Base-by-base conservation (phyloP, 2,888 invertebrate species). In the Hirudinaria manillensis region DNA sequence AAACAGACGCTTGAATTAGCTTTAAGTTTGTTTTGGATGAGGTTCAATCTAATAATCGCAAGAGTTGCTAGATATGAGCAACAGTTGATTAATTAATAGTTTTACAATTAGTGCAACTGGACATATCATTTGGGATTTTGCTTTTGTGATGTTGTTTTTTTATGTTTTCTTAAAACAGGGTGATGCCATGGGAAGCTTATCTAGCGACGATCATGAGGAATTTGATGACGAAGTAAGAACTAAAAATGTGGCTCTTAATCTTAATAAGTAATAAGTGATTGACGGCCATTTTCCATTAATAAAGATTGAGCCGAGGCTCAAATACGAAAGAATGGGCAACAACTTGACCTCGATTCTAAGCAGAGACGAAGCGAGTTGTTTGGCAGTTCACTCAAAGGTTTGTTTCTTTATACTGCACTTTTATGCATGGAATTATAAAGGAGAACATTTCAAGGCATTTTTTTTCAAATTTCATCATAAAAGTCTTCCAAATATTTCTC, bases 341-440 rank as follows among this genome's bases (percentile, higher is more conserved):
- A 94, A 94, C 87, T 87, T 96, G 65, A 89, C 90, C 82, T 89
- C 89, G 81, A 94, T 96, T 81, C 87, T 97, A 51, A 88, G 90
- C 82, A 92, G 91, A 82, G 92, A 93, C 85, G 91, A 92, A 80
- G 93, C 93, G 72, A 94, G 93, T 83, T 95, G 94, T 84, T 91
- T 95, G 82, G 92, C 93, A 78, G 93, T 95, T 66, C 94, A 96
- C 86, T 90, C 93, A 13, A 95, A 95, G 88, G 92, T 92, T 82
- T 75, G 76, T 75, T 29, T 0, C 51, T 72, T 76, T 51, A 16
- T 27, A 72, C 6, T 13, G 36, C 0, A 74, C 7, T 10, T 67
- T 75, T n/a, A 2, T 70, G 10, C 16, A 16, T 16, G 16, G 45
- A 6, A 45, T 16, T 45, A 45, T 45, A 45, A 6, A 16, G 6